Percentiles rank a stretch among this genome's conserved stretches.
phyloP scores from a whole-genome alignment of 1,140 invertebrate species.

The Drosophila watanabei region DNA sequence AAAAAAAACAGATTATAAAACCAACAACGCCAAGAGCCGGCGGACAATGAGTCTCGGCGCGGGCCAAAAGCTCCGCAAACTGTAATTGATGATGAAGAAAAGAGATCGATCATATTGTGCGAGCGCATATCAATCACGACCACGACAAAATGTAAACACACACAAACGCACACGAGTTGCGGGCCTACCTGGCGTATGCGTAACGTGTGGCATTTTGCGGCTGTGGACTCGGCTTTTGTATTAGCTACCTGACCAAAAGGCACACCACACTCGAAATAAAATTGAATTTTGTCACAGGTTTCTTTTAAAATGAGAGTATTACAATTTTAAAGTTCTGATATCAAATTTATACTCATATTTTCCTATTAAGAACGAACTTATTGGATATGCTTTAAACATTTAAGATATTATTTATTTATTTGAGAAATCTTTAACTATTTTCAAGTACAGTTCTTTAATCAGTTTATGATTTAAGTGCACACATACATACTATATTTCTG shows the following conservation, averaged over 20 bases:
- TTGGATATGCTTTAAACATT: not conserved
- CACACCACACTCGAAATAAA: conserved; percentile 16
- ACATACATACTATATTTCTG: not conserved
- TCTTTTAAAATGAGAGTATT: not conserved
- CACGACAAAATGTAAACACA: conserved; percentile 74
- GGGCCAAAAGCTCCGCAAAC: conserved; percentile 73
- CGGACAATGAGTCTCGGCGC: conserved; percentile 64
- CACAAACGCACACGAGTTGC: conserved; percentile 14
- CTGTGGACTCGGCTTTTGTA: conserved; percentile 30
- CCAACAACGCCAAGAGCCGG: conserved; percentile 62
- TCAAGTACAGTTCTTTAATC: not conserved
- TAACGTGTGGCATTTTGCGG: conserved; percentile 78
- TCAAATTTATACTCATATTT: not conserved
- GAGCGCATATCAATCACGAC: conserved; percentile 81
- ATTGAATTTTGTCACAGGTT: not conserved
- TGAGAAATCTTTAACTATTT: not conserved
- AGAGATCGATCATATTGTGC: conserved; percentile 82
- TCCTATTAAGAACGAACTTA: not conserved
- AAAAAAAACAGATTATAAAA: conserved; percentile 64
- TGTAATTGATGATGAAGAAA: conserved; percentile 83
- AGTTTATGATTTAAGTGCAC: not conserved
- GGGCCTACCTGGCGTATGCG: conserved; percentile 69
- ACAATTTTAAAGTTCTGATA: not conserved
- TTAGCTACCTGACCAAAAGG: conserved; percentile 61
- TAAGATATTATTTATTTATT: not conserved